phyloP scores from a whole-genome alignment of 2,113 vertebrate species.

The Gnathonemus longibarbis region DNA sequence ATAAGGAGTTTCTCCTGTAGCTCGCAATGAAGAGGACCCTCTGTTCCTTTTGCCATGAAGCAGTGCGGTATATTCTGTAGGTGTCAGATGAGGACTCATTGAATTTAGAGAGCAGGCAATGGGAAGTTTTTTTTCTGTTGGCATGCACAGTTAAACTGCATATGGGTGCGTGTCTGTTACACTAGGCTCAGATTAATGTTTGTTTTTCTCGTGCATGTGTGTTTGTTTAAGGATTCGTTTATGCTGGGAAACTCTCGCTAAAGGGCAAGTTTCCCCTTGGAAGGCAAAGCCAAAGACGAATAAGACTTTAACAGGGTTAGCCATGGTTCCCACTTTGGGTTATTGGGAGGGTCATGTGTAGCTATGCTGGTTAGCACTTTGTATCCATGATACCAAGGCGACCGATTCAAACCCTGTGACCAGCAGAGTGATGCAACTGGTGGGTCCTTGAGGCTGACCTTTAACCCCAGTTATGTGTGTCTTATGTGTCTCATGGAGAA shows the following conservation, averaged over 20 bases:
- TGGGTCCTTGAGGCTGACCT: not conserved
- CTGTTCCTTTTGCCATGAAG: not conserved
- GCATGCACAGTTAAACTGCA: not conserved
- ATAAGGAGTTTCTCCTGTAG: constrained; percentile 51
- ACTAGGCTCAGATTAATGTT: not conserved
- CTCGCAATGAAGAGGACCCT: constrained; percentile 45
- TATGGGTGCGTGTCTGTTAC: not conserved
- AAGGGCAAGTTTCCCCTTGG: not conserved
- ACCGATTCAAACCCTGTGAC: not conserved
- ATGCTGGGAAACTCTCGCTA: not conserved
- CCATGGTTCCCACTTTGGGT: not conserved
- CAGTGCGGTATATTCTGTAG: not conserved
- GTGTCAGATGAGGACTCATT: not conserved
- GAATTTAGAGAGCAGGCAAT: not conserved
- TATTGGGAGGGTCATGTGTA: not conserved
- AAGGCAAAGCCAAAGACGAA: not conserved
- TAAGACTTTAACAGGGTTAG: not conserved
- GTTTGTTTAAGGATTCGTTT: not conserved
- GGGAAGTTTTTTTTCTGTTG: not conserved
- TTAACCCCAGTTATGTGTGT: not conserved
- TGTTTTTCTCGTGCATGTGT: constrained; percentile 1
- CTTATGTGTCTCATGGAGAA: not conserved
- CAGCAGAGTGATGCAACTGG: not conserved
- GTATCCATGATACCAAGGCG: not conserved
- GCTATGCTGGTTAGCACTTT: not conserved